Evolutionary conservation across 2,888 invertebrate species (phyloP).

Genomic region (Synanthedon formicaeformis): DNA sequence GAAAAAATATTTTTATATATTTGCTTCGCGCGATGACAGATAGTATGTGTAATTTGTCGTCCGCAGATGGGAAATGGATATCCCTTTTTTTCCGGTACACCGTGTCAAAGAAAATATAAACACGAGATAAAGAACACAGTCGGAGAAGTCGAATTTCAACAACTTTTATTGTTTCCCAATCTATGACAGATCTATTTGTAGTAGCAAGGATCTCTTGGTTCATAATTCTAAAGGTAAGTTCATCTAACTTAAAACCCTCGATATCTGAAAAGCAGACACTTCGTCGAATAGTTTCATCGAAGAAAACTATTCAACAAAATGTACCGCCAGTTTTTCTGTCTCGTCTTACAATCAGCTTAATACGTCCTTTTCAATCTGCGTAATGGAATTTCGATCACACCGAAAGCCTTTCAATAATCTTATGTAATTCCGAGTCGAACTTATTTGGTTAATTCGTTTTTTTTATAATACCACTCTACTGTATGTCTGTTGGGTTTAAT

Average conservation of each 20-base stretch:
- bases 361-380: slow-evolving; percentile 10
- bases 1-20: slow-evolving; percentile 11
- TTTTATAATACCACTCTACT: not conserved
- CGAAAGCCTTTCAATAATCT: slow-evolving; percentile 7
- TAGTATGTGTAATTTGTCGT: slow-evolving; percentile 31
- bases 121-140: not conserved
- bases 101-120: not conserved
- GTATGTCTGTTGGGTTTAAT: not conserved
- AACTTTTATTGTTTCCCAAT: too few species aligned
- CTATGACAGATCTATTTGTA: too few species aligned
- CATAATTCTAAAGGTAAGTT: too few species aligned
- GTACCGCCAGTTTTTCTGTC: not conserved
- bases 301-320: not conserved
- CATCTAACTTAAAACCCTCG: not conserved
- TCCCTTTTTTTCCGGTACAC: slow-evolving; percentile 7
- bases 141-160: too few species aligned
- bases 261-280: not conserved
- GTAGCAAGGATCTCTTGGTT: too few species aligned
- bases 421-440: slow-evolving; percentile 9
- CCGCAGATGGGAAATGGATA: slow-evolving; percentile 22
- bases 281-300: not conserved
- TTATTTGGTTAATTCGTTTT: slow-evolving; percentile 11
- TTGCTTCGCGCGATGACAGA: slow-evolving; percentile 24
- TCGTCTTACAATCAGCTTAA: not conserved
- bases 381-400: slow-evolving; percentile 15